Percentiles rank a stretch among this genome's conserved stretches.
phyloP scores from a whole-genome alignment of 2,888 invertebrate genomes.

The Cantharis rufa region DNA sequence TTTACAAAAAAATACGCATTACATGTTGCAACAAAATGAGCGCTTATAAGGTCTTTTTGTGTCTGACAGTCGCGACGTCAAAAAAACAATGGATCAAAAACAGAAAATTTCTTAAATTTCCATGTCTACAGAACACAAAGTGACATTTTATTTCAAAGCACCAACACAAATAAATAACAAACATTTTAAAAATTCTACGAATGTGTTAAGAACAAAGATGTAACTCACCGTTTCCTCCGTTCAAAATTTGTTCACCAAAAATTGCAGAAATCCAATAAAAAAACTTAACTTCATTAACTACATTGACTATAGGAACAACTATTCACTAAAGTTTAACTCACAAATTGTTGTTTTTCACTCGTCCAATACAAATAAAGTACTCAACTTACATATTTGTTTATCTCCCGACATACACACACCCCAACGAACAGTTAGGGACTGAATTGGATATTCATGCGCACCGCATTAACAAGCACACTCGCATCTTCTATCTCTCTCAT shows the following conservation, averaged over 20 bases:
- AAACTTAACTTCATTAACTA: not conserved
- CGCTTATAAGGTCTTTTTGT: not conserved
- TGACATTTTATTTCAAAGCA: not conserved
- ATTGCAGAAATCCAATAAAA: not conserved
- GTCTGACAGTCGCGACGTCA: not conserved
- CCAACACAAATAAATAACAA: not conserved
- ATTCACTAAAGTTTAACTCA: slow-evolving; percentile 1
- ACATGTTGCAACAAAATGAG: not conserved
- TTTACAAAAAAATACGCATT: not conserved
- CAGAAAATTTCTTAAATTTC: not conserved
- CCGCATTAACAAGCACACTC: not conserved
- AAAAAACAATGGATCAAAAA: not conserved
- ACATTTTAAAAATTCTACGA: not conserved
- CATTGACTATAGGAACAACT: not conserved
- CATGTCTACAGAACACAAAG: not conserved
- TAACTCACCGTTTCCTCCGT: not conserved
- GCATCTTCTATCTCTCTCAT: not conserved
- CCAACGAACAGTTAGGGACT: not conserved
- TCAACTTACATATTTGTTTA: not conserved
- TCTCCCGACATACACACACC: not conserved
- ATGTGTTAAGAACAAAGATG: not conserved
- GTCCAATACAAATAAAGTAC: not conserved
- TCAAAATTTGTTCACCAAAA: not conserved
- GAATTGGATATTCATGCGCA: not conserved
- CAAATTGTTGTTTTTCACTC: not conserved